Evolutionary conservation across 2,888 invertebrate species (phyloP).

Genomic region (Gordius sp.): DNA sequence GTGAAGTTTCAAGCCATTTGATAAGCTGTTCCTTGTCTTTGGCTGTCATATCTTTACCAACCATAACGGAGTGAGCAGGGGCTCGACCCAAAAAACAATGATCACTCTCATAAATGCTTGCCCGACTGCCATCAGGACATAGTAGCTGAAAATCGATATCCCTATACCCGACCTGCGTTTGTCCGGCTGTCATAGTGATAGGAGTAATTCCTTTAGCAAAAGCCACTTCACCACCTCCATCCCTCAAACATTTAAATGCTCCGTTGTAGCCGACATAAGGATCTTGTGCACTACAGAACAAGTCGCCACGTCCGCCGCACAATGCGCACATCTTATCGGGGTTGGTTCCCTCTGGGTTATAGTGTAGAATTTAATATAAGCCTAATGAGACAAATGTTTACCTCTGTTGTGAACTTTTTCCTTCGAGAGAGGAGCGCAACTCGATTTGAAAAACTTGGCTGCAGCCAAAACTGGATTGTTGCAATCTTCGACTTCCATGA

Average conservation of each 20-base stretch:
- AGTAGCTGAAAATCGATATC: conserved; percentile 9
- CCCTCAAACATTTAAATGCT: conserved; percentile 4
- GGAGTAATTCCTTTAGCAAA: conserved; percentile 24
- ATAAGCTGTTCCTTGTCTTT: background rate
- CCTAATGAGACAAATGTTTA: background rate
- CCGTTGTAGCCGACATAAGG: background rate
- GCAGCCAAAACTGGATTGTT: conserved; percentile 7
- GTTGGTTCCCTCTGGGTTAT: conserved; percentile 1
- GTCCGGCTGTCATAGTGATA: conserved; percentile 19
- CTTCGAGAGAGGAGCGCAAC: background rate
- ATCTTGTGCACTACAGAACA: conserved; percentile 28
- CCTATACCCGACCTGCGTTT: conserved; percentile 11
- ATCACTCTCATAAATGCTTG: background rate
- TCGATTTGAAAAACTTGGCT: background rate
- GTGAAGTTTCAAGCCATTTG: background rate
- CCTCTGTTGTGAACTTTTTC: conserved; percentile 2
- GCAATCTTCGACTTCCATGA: conserved; percentile 9
- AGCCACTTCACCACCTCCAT: background rate
- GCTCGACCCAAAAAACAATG: conserved; percentile 3
- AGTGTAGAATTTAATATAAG: too few relatives aligned
- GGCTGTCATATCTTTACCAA: background rate
- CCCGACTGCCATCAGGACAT: conserved; percentile 3
- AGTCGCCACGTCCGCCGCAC: background rate
- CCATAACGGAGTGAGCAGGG: conserved; percentile 4
- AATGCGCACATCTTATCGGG: background rate